These are phyloP conservation scores for Trididemnum clinides DNA, from an alignment of 23 tunicate genomes.

Conservation along the genomic window DNA sequence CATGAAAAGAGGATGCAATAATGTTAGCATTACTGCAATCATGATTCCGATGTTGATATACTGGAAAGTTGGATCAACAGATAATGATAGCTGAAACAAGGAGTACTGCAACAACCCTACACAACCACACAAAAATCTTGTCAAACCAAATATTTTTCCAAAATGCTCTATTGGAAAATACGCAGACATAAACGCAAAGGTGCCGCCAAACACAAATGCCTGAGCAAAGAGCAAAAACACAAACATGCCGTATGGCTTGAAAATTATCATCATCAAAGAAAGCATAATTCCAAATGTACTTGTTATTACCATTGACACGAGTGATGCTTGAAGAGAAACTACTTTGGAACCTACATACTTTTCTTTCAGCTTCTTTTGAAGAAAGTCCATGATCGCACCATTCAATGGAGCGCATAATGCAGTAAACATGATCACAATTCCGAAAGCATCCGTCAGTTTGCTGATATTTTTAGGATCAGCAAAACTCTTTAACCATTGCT, in stretches of 20 bases:
- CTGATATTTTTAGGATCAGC: neutral
- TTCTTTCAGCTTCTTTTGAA: neutral
- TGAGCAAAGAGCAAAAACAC: neutral
- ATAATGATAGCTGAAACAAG: slow-evolving; percentile 14
- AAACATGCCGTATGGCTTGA: neutral
- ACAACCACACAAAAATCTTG: neutral
- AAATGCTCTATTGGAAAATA: slow-evolving; percentile 38
- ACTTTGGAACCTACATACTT: neutral
- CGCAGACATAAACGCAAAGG: slow-evolving; percentile 14
- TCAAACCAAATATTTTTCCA: slow-evolving; percentile 40
- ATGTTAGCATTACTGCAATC: neutral
- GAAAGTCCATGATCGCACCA: slow-evolving; percentile 16
- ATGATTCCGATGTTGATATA: slow-evolving; percentile 11
- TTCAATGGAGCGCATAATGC: slow-evolving; percentile 13
- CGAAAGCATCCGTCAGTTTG: slow-evolving; percentile 5
- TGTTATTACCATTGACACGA: neutral
- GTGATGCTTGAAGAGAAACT: neutral
- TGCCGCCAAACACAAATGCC: slow-evolving; percentile 18
- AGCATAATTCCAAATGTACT: slow-evolving; percentile 1
- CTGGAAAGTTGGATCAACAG: neutral
- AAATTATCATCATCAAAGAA: neutral
- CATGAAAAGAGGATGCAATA: slow-evolving; percentile 26
- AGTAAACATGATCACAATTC: neutral
- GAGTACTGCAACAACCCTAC: slow-evolving; percentile 30
- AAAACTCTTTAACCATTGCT: slow-evolving; percentile 9